These are phyloP conservation scores for Acanthochromis polyacanthus DNA, from an alignment of 2,113 vertebrate genomes.

Conservation along the genomic window DNA sequence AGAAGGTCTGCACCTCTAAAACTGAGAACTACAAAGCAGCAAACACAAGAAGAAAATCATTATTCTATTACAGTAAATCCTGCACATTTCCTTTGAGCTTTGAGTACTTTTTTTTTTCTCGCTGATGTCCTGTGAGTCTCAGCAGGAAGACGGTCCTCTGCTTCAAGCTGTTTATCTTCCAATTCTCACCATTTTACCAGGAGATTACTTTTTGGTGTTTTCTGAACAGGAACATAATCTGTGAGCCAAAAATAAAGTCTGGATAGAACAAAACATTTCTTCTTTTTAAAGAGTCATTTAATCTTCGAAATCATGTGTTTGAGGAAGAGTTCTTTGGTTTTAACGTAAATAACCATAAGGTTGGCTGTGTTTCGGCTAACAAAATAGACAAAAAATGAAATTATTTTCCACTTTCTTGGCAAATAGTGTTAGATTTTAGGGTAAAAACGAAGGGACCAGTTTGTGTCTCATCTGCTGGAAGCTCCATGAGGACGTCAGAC, in stretches of 20 bases:
- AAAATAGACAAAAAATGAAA: no score
- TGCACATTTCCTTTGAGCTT: constrained; percentile 43
- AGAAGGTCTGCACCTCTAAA: not conserved
- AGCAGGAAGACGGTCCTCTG: constrained; percentile 20
- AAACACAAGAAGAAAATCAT: constrained; percentile 19
- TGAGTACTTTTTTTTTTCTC: constrained; percentile 1
- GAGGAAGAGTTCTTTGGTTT: not conserved
- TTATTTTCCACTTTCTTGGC: no score
- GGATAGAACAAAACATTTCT: constrained; percentile 25
- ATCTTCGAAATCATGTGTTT: constrained; percentile 13
- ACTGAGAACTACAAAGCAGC: constrained; percentile 13
- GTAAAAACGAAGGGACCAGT: not conserved
- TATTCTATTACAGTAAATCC: constrained; percentile 38
- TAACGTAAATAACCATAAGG: not conserved
- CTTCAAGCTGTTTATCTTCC: constrained; percentile 59
- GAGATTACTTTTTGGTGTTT: constrained; percentile 36
- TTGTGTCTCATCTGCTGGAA: constrained; percentile 29
- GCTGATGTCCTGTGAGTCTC: constrained; percentile 43
- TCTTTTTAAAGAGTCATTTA: not conserved
- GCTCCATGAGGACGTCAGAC: constrained; percentile 58
- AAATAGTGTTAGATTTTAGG: constrained; percentile 13
- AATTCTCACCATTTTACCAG: constrained; percentile 55
- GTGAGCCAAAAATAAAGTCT: constrained; percentile 44
- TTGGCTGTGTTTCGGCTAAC: not conserved
- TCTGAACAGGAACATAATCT: constrained; percentile 39